phyloP scores from a whole-genome alignment of 2,888 invertebrate species.

The Athalia circularis region DNA sequence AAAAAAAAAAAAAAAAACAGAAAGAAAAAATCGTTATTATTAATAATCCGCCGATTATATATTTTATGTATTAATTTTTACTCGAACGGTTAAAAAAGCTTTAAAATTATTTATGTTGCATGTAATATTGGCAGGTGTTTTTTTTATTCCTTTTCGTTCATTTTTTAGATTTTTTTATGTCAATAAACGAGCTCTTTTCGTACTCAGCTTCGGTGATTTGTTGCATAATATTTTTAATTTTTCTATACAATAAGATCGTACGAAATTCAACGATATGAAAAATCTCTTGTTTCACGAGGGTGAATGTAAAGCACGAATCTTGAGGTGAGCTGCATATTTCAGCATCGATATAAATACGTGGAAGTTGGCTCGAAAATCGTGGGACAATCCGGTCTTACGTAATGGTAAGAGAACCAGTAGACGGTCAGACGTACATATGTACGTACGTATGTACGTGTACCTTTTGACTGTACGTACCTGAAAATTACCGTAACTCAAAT shows the following conservation, averaged over 20 bases:
- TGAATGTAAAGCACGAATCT: constrained; percentile 30
- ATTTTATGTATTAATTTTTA: too few relatives aligned
- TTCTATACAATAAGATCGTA: too few relatives aligned
- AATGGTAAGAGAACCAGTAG: constrained; percentile 13
- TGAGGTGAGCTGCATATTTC: constrained; percentile 47
- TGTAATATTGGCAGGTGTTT: too few relatives aligned
- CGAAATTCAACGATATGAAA: not conserved
- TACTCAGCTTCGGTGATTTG: too few relatives aligned
- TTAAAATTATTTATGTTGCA: too few relatives aligned
- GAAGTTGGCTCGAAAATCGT: constrained; percentile 49
- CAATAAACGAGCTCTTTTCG: too few relatives aligned
- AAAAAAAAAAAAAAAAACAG: not conserved
- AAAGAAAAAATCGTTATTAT: not conserved
- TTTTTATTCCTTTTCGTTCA: too few relatives aligned
- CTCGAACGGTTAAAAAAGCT: too few relatives aligned
- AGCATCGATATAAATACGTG: constrained; percentile 50
- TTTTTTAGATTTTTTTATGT: too few relatives aligned
- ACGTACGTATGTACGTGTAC: not conserved
- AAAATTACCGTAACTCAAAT: not conserved
- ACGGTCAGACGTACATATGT: constrained; percentile 31
- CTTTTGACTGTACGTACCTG: not conserved
- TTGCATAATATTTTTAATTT: too few relatives aligned
- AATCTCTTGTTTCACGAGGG: constrained; percentile 6
- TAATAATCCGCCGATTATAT: too few relatives aligned
- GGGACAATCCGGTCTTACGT: constrained; percentile 47